phyloP scores from a whole-genome alignment of 2,888 invertebrate species.

The Lordiphosa fenestrarum region DNA sequence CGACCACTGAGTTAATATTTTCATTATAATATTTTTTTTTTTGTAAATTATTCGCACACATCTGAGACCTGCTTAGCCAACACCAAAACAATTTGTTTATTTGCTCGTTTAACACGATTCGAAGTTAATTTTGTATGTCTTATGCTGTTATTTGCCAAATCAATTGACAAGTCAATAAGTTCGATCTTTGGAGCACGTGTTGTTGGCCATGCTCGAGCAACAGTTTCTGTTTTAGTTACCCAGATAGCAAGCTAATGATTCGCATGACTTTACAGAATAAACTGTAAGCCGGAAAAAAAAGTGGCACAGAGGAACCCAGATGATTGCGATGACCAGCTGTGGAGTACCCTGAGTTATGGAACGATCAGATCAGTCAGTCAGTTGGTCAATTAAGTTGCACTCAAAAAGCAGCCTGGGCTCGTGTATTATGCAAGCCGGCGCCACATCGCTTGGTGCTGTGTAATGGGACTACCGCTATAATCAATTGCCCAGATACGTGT shows the following conservation, averaged over 20 bases:
- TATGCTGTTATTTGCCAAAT: conserved; percentile 28
- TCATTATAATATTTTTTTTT: no score
- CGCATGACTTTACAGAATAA: no score
- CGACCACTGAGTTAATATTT: no score
- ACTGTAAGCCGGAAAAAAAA: no score
- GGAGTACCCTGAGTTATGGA: conserved; percentile 13
- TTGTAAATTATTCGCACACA: neutral
- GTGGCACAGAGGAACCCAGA: no score
- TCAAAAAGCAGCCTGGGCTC: neutral
- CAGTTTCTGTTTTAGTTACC: conserved; percentile 6
- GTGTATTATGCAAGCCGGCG: conserved; percentile 43
- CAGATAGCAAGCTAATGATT: neutral
- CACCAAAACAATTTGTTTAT: conserved; percentile 7
- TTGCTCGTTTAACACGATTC: conserved; percentile 24
- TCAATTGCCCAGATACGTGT: conserved; percentile 9
- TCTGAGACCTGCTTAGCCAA: neutral
- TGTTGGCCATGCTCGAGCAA: conserved; percentile 28
- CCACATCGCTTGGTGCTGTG: conserved; percentile 16
- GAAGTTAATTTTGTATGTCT: conserved; percentile 8
- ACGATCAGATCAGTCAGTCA: conserved; percentile 39
- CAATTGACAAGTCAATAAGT: conserved; percentile 37
- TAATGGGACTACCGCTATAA: conserved; percentile 13
- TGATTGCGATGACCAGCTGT: neutral
- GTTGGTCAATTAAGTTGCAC: conserved; percentile 34
- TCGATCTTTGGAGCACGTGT: conserved; percentile 43